Evolutionary conservation across 2,113 vertebrate genomes (phyloP).

Genomic region (Atherinomorus stipes): DNA sequence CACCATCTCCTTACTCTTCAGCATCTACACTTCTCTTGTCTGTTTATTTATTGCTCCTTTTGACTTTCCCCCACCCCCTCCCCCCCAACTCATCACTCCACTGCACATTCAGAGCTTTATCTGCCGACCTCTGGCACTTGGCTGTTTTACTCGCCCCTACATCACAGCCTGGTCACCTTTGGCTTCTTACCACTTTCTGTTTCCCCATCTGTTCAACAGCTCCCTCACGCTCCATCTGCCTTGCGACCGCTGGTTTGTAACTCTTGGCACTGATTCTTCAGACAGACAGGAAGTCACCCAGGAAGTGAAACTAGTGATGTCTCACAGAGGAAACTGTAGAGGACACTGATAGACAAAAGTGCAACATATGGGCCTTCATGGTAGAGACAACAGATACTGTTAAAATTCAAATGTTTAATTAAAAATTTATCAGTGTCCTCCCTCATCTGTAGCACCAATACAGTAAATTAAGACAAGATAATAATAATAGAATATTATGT

Average conservation of each 20-base stretch:
- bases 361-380: background rate
- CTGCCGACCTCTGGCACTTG: conserved; percentile 12
- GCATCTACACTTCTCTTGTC: background rate
- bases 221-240: background rate
- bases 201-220: conserved; percentile 9
- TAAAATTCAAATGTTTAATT: too few species aligned
- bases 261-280: conserved; percentile 5
- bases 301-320: conserved; percentile 47
- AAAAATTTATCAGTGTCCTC: too few species aligned
- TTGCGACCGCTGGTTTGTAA: conserved; percentile 17
- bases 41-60: conserved; percentile 1
- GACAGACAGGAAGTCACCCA: conserved; percentile 52
- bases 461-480: too few species aligned
- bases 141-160: conserved; percentile 10
- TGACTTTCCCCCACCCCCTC: background rate
- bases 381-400: too few species aligned
- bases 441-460: too few species aligned
- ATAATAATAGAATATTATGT: too few species aligned
- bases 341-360: background rate
- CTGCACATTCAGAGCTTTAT: conserved; percentile 40
- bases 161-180: conserved; percentile 6
- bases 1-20: background rate
- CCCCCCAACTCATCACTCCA: background rate
- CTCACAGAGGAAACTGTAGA: conserved; percentile 48
- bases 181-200: conserved; percentile 16